phyloP scores from a whole-genome alignment of 2,888 invertebrate species.

The Eumacrocentrus americanus region DNA sequence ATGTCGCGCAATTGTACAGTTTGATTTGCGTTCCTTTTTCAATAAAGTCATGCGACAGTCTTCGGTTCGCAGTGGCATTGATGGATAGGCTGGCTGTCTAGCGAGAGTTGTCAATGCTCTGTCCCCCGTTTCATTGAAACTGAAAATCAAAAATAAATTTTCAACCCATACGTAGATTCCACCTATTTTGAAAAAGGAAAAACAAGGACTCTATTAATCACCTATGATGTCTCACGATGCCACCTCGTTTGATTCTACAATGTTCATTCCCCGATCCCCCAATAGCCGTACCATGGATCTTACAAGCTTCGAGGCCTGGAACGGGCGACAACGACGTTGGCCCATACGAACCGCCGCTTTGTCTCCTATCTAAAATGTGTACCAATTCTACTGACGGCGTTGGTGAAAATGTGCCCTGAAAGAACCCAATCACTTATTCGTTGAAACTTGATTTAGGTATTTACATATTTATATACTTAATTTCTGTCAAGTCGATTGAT shows the following conservation, averaged over 20 bases:
- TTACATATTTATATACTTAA: too few species aligned
- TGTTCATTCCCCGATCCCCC: conserved; percentile 55
- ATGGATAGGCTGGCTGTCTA: conserved; percentile 58
- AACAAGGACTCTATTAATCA: too few species aligned
- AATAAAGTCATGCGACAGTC: conserved; percentile 55
- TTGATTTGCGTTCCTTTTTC: conserved; percentile 49
- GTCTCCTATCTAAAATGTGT: conserved; percentile 56
- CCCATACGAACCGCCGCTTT: conserved; percentile 56
- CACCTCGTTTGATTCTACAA: conserved; percentile 58
- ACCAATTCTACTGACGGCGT: conserved; percentile 60
- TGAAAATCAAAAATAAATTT: too few species aligned
- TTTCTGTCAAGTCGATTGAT: too few species aligned
- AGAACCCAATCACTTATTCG: background rate
- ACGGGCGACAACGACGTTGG: conserved; percentile 58
- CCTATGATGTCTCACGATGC: conserved; percentile 60
- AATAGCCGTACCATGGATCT: conserved; percentile 57
- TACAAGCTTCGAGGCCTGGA: conserved; percentile 58
- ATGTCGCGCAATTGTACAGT: conserved; percentile 47
- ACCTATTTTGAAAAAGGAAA: too few species aligned
- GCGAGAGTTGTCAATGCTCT: conserved; percentile 56
- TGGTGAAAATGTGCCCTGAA: conserved; percentile 58
- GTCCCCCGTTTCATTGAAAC: conserved; percentile 60
- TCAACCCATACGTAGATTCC: too few species aligned
- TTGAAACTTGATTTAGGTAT: too few species aligned
- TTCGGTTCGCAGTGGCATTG: conserved; percentile 57